phyloP scores from a whole-genome alignment of 1,140 invertebrate genomes.

The Lerema accius region DNA sequence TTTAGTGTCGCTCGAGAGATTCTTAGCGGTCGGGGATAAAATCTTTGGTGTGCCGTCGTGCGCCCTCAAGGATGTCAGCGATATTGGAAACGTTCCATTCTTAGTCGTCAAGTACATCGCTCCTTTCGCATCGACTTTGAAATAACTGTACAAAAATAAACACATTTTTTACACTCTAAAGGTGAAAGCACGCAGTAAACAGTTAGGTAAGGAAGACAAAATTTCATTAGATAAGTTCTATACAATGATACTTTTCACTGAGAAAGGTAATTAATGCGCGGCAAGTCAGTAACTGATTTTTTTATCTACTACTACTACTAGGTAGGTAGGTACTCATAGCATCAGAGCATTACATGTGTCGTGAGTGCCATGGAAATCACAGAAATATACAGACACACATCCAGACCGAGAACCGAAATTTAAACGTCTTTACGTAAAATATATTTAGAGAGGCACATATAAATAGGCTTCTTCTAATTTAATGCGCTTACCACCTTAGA shows the following conservation, averaged over 20 bases:
- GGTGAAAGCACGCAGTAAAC: neutral
- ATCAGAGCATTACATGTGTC: too few relatives aligned
- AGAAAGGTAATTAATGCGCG: neutral
- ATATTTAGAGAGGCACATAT: too few relatives aligned
- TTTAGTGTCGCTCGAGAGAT: conserved; percentile 47
- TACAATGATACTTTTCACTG: neutral
- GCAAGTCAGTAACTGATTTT: too few relatives aligned
- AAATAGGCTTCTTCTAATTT: too few relatives aligned
- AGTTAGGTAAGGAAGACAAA: too few relatives aligned
- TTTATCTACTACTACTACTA: too few relatives aligned
- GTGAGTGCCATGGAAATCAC: too few relatives aligned
- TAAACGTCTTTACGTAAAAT: too few relatives aligned
- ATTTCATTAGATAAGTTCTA: neutral
- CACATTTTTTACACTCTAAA: conserved; percentile 9
- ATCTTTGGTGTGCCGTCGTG: conserved; percentile 60
- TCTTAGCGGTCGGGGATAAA: conserved; percentile 65
- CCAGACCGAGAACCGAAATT: too few relatives aligned
- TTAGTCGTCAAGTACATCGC: conserved; percentile 77
- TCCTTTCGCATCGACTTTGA: conserved; percentile 66
- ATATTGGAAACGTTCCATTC: conserved; percentile 79
- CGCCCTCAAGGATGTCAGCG: conserved; percentile 66
- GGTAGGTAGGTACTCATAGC: too few relatives aligned
- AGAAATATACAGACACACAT: too few relatives aligned
- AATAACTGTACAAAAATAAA: conserved; percentile 47
- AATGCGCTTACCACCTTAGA: too few relatives aligned